A percentile compares a stretch with the other conserved stretches of the same genome.
phyloP scores from a whole-genome alignment of 2,888 invertebrate species.

The Chrysolina oricalcia region DNA sequence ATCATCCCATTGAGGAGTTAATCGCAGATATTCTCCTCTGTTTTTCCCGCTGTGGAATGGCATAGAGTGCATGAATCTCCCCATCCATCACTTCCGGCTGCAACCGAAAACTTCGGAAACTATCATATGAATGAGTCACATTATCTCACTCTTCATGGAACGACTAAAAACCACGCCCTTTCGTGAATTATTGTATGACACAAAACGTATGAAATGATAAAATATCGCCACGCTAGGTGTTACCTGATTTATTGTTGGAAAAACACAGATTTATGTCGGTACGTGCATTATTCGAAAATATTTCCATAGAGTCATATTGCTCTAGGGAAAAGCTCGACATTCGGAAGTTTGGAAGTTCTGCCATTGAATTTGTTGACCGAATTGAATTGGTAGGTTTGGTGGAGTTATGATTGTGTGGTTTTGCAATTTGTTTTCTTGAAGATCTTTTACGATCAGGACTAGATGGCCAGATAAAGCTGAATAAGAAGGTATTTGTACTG shows the following conservation, averaged over 20 bases:
- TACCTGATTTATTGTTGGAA: slow-evolving; percentile 45
- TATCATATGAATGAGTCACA: slow-evolving; percentile 20
- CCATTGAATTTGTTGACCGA: not conserved
- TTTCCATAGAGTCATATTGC: slow-evolving; percentile 36
- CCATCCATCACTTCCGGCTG: not conserved
- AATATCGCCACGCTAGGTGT: slow-evolving; percentile 41
- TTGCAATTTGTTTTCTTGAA: too few relatives aligned
- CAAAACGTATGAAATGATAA: slow-evolving; percentile 43
- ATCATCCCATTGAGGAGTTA: not conserved
- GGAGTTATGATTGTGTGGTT: too few relatives aligned
- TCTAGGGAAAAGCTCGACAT: slow-evolving; percentile 20
- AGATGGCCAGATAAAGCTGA: too few relatives aligned
- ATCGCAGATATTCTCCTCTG: not conserved
- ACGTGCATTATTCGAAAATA: slow-evolving; percentile 41
- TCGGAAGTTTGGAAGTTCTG: not conserved
- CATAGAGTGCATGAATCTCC: not conserved
- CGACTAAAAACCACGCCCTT: slow-evolving; percentile 30
- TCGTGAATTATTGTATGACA: slow-evolving; percentile 40
- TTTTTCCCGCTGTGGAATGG: not conserved
- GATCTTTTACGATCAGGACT: too few relatives aligned
- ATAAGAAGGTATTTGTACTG: too few relatives aligned
- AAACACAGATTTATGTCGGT: slow-evolving; percentile 43
- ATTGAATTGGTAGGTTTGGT: not conserved
- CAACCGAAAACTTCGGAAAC: slow-evolving; percentile 17
- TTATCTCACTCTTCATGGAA: slow-evolving; percentile 19